Base-by-base conservation (phyloP, 2,888 invertebrate genomes). In the Quadroppia sp. region DNA sequence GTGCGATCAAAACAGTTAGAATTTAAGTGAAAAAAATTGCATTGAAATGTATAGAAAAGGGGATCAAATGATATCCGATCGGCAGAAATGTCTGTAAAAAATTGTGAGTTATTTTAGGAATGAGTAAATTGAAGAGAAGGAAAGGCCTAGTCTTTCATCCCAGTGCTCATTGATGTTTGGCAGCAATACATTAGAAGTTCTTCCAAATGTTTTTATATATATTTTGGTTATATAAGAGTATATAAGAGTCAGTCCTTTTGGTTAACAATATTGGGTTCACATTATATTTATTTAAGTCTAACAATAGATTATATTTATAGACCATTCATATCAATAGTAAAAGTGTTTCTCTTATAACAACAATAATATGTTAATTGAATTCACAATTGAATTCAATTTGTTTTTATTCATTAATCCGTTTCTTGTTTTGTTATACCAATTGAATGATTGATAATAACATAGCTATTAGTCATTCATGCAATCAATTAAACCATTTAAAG, bases 91-190 rank as follows among this genome's bases (percentile, higher is more conserved):
- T 20, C 20, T 20, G 48, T n/a, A 48, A 13, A 48, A 48, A 48
- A 9, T 48, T 20, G n/a, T n/a, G 48, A 59, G 59, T 59, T 59
- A 59, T 59, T 59, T 59, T 59, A 28, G 28, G 59, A 59, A 28
- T 20, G 28, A 13, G 28, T 28, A 20, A 59, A 59, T 59, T 59
- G 59, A 59, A 25, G 23, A n/a, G 59, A 59, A 30, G 59, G 11
- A 25, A 20, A 20, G 15, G 30, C n/a, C 59, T 15, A 59, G n/a
- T 59, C 28, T 28, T 28, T 48, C 48, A 48, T 48, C n/a, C 20
- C 20, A 48, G 48, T 48, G n/a, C 48, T 48, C n/a, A 20, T 20
- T 48, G 48, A 48, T 48, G 48, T 48, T 48, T 48, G 48, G 48
- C 48, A 48, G n/a, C n/a, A n/a, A n/a, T n/a, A n/a, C n/a, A n/a